Evolutionary conservation across 1,140 invertebrate species (phyloP), one percentile per base, ranked within the genome.

Genomic region (Drosophila equinoxialis): DNA sequence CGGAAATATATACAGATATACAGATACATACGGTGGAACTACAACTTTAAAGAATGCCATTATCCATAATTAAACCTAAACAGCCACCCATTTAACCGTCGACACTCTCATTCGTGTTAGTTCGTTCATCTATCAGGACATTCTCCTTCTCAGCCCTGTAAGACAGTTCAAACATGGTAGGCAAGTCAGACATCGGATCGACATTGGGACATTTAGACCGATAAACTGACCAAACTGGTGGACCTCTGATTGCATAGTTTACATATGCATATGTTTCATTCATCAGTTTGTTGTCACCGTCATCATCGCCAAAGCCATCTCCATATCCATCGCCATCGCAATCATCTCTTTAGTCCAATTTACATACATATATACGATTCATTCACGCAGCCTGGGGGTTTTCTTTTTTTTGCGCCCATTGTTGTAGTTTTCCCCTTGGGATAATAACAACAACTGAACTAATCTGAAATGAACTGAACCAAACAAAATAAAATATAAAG

Each of bases 351-450:
- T 63, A 26, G 39, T 51, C 62, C 39, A 5, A 30, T 6, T 0
- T 6, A 30, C 6, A 30, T 30, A 30, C 1, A 6, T 6, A 58
- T 62, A 41, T 79, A 79, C 68, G 82, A 67, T 63, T 79, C 75
- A 81, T 85, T 85, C 81, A 86, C 71, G 79, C 82, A 82, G 66
- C 76, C 86, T 67, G 65, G 45, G 66, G 66, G 51, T 63, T 65
- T 23, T 51, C 45, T 51, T 59, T 17, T 30, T 30, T 26, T 33
- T n/a, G 33, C 51, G 60, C 69, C 70, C 79, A 82, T 79, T 82
- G 68, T 77, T 74, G 63, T 45, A 71, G 74, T 37, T 71, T 35
- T 37, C 37, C 65, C 17, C 39, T 45, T 57, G 10, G 11, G 26
- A 39, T 5, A 48, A 54, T 6, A 68, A 65, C 13, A 39, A 17